Percentiles rank a stretch among this genome's conserved stretches.
Conservation (phyloP, 1,140 invertebrate species). For the Eupeodes corollae region DNA sequence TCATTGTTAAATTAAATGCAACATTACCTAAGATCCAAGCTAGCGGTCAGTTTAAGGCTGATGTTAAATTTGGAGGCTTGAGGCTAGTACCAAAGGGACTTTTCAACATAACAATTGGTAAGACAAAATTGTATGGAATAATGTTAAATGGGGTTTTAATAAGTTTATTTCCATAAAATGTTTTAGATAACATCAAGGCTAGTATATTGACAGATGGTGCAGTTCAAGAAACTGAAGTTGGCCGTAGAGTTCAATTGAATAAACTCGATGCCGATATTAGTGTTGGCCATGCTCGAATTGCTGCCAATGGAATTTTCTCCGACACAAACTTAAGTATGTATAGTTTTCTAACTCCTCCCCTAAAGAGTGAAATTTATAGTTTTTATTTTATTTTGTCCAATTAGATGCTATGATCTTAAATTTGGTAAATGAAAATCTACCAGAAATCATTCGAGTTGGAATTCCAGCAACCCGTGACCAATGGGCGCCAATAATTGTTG, state of each 20-base stretch:
- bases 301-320: slow-evolving; percentile 32
- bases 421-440: slow-evolving; percentile 34
- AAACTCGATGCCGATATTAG: slow-evolving; percentile 30
- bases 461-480: slow-evolving; percentile 34
- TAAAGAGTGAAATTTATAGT: slow-evolving; percentile 5
- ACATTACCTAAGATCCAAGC: slow-evolving; percentile 26
- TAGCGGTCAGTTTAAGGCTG: slow-evolving; percentile 33
- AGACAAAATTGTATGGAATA: background rate
- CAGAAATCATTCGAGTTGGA: slow-evolving; percentile 30
- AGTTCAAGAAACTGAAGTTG: slow-evolving; percentile 19
- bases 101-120: slow-evolving; percentile 34
- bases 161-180: background rate
- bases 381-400: background rate
- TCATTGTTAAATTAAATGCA: slow-evolving; percentile 25
- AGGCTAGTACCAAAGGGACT: slow-evolving; percentile 35
- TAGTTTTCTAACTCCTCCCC: no score
- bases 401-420: slow-evolving; percentile 34
- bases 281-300: slow-evolving; percentile 24
- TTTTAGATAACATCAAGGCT: slow-evolving; percentile 26
- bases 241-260: slow-evolving; percentile 22
- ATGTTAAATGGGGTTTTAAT: background rate
- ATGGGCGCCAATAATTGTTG: slow-evolving; percentile 32
- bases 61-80: slow-evolving; percentile 34
- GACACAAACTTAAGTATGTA: slow-evolving; percentile 33
- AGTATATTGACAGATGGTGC: slow-evolving; percentile 28